phyloP scores from a whole-genome alignment of 2,113 vertebrate species.

The Psittacula cyanocephala region DNA sequence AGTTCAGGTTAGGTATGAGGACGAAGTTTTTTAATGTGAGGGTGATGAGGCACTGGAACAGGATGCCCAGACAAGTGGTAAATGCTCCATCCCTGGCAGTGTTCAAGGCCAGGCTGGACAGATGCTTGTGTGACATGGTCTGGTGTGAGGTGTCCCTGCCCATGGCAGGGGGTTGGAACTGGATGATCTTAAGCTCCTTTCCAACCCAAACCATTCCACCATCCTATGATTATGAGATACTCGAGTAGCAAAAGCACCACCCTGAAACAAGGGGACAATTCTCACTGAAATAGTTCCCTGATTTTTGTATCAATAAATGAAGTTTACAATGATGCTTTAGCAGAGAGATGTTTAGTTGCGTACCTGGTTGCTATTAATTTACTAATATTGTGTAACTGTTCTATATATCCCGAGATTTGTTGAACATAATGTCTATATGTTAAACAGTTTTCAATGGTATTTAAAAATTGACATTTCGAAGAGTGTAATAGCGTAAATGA shows the following conservation, averaged over 20 bases:
- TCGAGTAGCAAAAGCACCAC: not conserved
- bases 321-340: not conserved
- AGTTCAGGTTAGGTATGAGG: not conserved
- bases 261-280: not conserved
- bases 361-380: not conserved
- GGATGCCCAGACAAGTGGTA: not conserved
- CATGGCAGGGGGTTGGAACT: not conserved
- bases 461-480: slow-evolving; percentile 70
- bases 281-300: not conserved
- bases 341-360: not conserved
- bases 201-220: not conserved
- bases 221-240: not conserved
- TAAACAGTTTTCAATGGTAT: slow-evolving; percentile 67
- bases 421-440: slow-evolving; percentile 38
- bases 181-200: not conserved
- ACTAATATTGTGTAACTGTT: slow-evolving; percentile 39
- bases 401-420: slow-evolving; percentile 20
- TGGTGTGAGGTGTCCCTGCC: not conserved
- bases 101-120: not conserved
- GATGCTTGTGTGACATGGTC: not conserved
- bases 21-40: not conserved
- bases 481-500: slow-evolving; percentile 73
- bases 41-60: not conserved
- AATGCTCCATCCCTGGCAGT: not conserved
- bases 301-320: not conserved